Evolutionary conservation across 2,113 vertebrate species (phyloP).

Genomic region (Pygoscelis antarcticus): DNA sequence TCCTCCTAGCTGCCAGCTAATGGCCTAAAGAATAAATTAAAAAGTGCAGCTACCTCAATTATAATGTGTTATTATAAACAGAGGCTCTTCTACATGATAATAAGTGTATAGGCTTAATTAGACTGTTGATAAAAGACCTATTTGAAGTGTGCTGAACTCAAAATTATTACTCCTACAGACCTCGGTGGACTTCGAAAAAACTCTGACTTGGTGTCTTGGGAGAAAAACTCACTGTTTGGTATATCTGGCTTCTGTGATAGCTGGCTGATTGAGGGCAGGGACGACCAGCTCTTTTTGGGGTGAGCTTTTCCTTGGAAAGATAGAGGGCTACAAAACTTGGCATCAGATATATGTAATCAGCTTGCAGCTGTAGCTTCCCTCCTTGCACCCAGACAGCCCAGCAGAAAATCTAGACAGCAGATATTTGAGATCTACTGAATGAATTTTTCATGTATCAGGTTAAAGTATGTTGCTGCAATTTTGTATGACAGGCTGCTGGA

Average conservation of each 20-base stretch:
- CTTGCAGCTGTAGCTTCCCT: neutral
- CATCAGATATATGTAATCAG: neutral
- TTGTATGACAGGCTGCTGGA: neutral
- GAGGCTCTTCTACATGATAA: neutral
- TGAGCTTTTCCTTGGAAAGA: neutral
- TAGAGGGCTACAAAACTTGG: neutral
- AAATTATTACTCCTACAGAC: neutral
- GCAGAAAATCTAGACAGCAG: neutral
- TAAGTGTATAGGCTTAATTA: neutral
- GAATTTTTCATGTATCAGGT: neutral
- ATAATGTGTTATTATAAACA: neutral
- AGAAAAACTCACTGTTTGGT: neutral
- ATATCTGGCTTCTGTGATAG: neutral
- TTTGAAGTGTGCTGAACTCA: neutral
- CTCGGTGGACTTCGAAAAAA: neutral
- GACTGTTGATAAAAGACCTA: neutral
- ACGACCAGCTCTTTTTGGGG: neutral
- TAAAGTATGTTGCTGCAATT: neutral
- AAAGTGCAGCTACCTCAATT: neutral
- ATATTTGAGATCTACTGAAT: neutral
- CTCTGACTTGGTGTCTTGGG: neutral
- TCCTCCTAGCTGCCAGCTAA: neutral
- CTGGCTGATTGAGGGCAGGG: neutral
- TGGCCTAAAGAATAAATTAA: neutral
- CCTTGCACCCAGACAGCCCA: neutral